Conservation (phyloP, 2,797 vertebrate species). For the Picus viridis region DNA sequence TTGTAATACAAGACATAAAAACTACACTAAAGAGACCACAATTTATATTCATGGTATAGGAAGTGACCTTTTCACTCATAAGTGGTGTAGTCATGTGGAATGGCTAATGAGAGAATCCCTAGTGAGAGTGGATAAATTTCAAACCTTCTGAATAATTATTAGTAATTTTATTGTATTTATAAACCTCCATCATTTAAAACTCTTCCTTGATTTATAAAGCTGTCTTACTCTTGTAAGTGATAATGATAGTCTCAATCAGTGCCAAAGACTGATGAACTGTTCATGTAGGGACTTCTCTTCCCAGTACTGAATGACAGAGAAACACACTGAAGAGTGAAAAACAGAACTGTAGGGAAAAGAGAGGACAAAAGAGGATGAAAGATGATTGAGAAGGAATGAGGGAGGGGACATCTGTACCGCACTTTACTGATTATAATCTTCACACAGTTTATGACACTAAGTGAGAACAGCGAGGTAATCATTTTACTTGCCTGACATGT, state of each 20-base stretch:
- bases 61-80: constrained; percentile 62
- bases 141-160: constrained; percentile 64
- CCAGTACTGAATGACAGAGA: background rate
- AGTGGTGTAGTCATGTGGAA: constrained; percentile 42
- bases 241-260: constrained; percentile 10
- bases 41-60: constrained; percentile 57
- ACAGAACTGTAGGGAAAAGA: background rate
- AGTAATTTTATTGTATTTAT: constrained; percentile 58
- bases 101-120: constrained; percentile 54
- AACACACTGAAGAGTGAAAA: constrained; percentile 20
- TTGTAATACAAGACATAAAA: constrained; percentile 16
- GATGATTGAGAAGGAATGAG: constrained; percentile 26
- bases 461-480: constrained; percentile 32
- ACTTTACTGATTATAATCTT: constrained; percentile 47
- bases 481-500: constrained; percentile 44
- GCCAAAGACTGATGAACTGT: constrained; percentile 41
- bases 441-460: constrained; percentile 52
- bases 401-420: constrained; percentile 44
- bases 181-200: constrained; percentile 49
- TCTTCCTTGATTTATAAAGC: constrained; percentile 70
- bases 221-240: constrained; percentile 22
- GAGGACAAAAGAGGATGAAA: constrained; percentile 21
- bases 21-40: constrained; percentile 51
- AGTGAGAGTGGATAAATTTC: constrained; percentile 9
- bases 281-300: background rate